Conservation (phyloP, 2,888 invertebrate species). For the Callyntrura sp. region DNA sequence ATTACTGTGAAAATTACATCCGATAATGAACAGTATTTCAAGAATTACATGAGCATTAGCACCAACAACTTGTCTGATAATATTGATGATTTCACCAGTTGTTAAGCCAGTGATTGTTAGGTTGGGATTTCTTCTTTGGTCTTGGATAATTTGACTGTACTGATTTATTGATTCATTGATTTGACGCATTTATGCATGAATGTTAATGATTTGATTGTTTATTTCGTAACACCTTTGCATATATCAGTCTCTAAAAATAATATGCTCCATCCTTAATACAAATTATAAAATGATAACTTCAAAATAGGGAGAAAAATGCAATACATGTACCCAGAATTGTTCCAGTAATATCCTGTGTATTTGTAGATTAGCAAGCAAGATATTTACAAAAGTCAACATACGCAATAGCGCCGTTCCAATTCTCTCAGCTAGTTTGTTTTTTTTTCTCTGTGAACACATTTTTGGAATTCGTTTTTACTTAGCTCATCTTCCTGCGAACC, state of each 20-base stretch:
- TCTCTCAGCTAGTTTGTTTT: conserved; percentile 8
- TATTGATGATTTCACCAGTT: conserved; percentile 35
- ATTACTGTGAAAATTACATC: not conserved
- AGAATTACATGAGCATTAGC: conserved; percentile 60
- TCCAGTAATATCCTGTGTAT: not conserved
- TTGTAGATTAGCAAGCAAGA: conserved; percentile 6
- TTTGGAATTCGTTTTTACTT: conserved; percentile 65
- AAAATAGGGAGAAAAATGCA: not conserved
- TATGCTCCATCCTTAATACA: conserved; percentile 7
- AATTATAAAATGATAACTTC: not conserved
- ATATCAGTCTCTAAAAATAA: conserved; percentile 57
- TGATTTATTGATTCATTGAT: conserved; percentile 35
- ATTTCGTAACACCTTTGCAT: conserved; percentile 32
- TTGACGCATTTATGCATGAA: conserved; percentile 54
- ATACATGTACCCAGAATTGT: not conserved
- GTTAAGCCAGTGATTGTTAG: not conserved
- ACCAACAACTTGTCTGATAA: conserved; percentile 60
- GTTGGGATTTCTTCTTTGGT: conserved; percentile 58
- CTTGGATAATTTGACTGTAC: conserved; percentile 6
- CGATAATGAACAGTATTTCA: not conserved
- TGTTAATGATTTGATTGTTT: conserved; percentile 37
- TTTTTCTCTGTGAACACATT: conserved; percentile 66
- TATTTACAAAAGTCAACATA: conserved; percentile 12
- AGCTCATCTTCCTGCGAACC: conserved; percentile 25
- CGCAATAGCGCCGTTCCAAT: not conserved